phyloP scores from a whole-genome alignment of 2,888 invertebrate species.

The Limnephilus lunatus region DNA sequence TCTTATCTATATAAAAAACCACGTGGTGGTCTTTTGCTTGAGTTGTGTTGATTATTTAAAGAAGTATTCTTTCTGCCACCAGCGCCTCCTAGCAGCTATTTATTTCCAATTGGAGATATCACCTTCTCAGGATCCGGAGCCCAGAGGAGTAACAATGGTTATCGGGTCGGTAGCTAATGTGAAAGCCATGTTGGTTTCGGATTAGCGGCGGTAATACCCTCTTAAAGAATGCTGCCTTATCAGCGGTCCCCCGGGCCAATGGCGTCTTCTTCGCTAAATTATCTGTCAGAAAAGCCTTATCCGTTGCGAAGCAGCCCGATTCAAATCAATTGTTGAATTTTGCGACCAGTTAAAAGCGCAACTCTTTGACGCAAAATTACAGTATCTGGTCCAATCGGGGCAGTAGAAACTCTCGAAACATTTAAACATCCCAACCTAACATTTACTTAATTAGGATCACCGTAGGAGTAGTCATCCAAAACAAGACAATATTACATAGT shows the following conservation, averaged over 20 bases:
- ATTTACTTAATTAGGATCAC: not conserved
- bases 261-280: slow-evolving; percentile 52
- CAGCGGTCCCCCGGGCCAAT: slow-evolving; percentile 47
- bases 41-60: not conserved
- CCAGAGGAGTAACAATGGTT: slow-evolving; percentile 25
- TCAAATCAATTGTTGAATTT: slow-evolving; percentile 36
- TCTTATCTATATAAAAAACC: not conserved
- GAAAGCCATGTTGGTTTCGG: slow-evolving; percentile 65
- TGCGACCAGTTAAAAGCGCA: slow-evolving; percentile 32
- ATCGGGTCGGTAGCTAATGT: slow-evolving; percentile 65
- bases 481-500: not conserved
- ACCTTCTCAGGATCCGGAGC: not conserved
- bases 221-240: slow-evolving; percentile 65
- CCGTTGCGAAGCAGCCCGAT: slow-evolving; percentile 45
- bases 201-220: slow-evolving; percentile 64
- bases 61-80: not conserved
- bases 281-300: slow-evolving; percentile 58
- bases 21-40: not conserved
- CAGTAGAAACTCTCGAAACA: not conserved
- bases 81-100: not conserved
- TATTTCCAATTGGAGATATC: slow-evolving; percentile 39
- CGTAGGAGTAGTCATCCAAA: not conserved
- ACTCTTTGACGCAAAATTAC: not conserved
- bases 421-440: not conserved
- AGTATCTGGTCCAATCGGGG: not conserved